Evolutionary conservation across 2,797 vertebrate species (phyloP), one percentile per base, ranked within the genome.

Genomic region (Melanotaenia trifasciata): DNA sequence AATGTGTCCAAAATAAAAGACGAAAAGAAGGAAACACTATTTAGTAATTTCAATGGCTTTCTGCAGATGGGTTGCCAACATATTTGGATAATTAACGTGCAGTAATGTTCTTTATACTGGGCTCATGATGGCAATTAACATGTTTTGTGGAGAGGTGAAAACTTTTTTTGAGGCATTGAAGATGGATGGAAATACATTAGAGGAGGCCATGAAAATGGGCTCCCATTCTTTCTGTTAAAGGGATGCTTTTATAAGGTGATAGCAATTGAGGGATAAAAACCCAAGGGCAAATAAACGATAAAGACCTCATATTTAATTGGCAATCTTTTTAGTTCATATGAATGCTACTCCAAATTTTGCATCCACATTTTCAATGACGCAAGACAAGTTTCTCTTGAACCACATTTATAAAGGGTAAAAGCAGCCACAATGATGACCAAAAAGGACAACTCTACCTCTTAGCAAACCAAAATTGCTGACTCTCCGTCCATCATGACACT

Each of bases 71-170:
- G 90, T 93, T 93, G 90, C 92, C 89, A 93, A 94, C 88, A 95
- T 95, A 94, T 95, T 93, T 90, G 89, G 92, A 94, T 95, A 96
- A 96, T 96, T 94, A 95, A 94, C 89, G 87, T 93, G 90, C 89
- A 94, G 88, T 94, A 94, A 95, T 95, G 93, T 92, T 94, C 93
- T 96, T 95, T 95, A 94, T 94, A 78, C 89, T 72, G 67, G 74
- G 84, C 81, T 90, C 81, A 85, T 61, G 90, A 92, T 93, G 90
- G 94, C 94, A 95, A 95, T 95, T 96, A 95, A 93, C 89, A 94
- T 93, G 92, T 93, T 94, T 94, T 94, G 93, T 94, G 86, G 84
- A 87, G 86, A 92, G 94, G 93, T 94, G 91, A 92, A 94, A 95
- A 96, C 94, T 96, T 95, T 95, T 89, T 94, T 90, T 63, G 86